Evolutionary conservation across 2,888 invertebrate species (phyloP), one percentile per base, ranked within the genome.

Genomic region (Gasteruption jaculator): DNA sequence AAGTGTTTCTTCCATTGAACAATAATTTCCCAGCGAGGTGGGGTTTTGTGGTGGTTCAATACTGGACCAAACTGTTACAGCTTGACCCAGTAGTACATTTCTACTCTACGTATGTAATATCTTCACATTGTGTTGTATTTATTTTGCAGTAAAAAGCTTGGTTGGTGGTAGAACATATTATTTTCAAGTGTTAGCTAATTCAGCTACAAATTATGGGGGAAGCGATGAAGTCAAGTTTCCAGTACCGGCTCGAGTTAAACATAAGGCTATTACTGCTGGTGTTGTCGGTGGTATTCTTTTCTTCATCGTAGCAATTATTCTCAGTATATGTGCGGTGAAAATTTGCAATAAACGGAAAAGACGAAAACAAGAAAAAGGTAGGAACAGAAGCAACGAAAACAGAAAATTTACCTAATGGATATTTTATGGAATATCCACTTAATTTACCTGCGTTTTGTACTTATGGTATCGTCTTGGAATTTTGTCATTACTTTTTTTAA

Each of bases 301-400:
- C 81, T 92, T 95, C 80, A 88, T 95, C 69, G 93, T 95, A 66
- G 93, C 94, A 73, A 92, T 95, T 74, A 91, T 95, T 69, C 83
- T 96, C 65, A 93, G 94, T 62, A 89, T 95, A 68, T 93, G 95
- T 78, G 92, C 93, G 63, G 93, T 95, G 68, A 93, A 95, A 80
- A 93, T 94, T 74, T 93, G 93, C 82, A 95, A 94, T 79, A 92
- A 93, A 76, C 81, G 93, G 70, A 93, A 93, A 76, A 83, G 93
- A 65, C 86, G 92, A 79, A 93, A 92, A 84, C 92, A 93, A 76
- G 92, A 93, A 77, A 93, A 94, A 90, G 94, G 95, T 94, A 80
- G 49, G 53, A 22, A 14, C n/a, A n/a, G n/a, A n/a, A n/a, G n/a
- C 29, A 34, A 30, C 11, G 18, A 37, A 24, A 14, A 31, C 33